Percentiles rank a stretch among this genome's conserved stretches.
These are phyloP conservation scores for Schizopygopsis malacanthus DNA, from an alignment of 2,797 vertebrate species.

Conservation along the genomic window DNA sequence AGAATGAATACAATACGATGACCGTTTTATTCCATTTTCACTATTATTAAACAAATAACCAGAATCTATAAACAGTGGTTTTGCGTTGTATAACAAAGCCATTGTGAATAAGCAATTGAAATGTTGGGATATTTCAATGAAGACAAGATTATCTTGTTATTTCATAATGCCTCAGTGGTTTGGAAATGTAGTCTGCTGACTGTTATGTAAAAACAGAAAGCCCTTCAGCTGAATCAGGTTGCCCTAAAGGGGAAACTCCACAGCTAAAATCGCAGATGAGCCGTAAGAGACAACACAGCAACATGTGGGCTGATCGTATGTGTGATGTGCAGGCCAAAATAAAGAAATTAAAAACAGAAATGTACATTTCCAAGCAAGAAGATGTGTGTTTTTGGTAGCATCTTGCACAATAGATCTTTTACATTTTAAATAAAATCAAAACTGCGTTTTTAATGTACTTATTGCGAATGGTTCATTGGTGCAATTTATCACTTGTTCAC, in stretches of 20 bases:
- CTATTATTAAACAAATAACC: background rate
- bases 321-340: background rate
- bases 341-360: background rate
- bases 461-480: background rate
- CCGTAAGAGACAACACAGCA: background rate
- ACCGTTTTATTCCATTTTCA: slow-evolving; percentile 4
- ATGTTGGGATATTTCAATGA: background rate
- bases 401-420: background rate
- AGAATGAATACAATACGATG: background rate
- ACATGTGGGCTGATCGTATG: background rate
- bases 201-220: slow-evolving; percentile 11
- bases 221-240: background rate
- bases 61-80: background rate
- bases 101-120: slow-evolving; percentile 3
- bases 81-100: background rate
- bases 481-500: background rate
- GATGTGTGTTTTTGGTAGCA: background rate
- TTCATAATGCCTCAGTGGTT: slow-evolving; percentile 15
- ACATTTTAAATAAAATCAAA: background rate
- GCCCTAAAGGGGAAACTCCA: slow-evolving; percentile 13
- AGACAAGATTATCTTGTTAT: background rate
- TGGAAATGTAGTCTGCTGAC: background rate
- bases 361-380: background rate
- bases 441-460: background rate
- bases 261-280: slow-evolving; percentile 13